phyloP scores from a whole-genome alignment of 2,888 invertebrate species.

The Calliscelio sp. region DNA sequence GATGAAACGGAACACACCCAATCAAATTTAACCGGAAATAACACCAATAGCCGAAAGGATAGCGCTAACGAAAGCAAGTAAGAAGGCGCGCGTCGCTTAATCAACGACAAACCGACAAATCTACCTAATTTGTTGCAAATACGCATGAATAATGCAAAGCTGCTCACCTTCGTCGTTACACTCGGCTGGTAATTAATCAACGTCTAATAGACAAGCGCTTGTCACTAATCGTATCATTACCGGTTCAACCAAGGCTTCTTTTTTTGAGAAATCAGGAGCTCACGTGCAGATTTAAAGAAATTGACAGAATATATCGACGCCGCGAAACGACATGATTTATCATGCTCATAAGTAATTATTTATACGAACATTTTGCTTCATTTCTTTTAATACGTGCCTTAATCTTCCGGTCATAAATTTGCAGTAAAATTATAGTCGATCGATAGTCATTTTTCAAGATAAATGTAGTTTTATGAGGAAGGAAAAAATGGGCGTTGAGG shows the following conservation, averaged over 20 bases:
- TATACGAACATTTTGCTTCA: constrained; percentile 21
- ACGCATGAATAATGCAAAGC: constrained; percentile 76
- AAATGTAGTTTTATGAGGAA: constrained; percentile 17
- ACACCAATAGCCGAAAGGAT: constrained; percentile 43
- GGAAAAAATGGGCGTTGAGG: not conserved
- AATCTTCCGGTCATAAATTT: constrained; percentile 14
- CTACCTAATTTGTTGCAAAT: constrained; percentile 76
- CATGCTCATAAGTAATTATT: constrained; percentile 27
- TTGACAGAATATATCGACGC: constrained; percentile 6
- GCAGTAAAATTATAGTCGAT: constrained; percentile 7
- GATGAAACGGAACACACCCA: not conserved
- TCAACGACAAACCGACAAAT: constrained; percentile 73
- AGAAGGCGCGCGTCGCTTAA: constrained; percentile 61
- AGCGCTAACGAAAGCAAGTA: constrained; percentile 42
- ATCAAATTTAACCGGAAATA: constrained; percentile 42
- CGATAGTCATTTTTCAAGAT: constrained; percentile 35
- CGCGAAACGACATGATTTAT: not conserved
- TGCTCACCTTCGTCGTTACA: constrained; percentile 44
- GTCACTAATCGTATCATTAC: constrained; percentile 61
- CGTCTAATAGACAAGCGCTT: constrained; percentile 68
- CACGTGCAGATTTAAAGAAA: constrained; percentile 22
- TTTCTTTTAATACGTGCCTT: constrained; percentile 6
- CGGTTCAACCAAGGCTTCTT: constrained; percentile 17
- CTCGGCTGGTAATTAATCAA: constrained; percentile 75
- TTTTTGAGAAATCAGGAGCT: constrained; percentile 32